Percentiles rank a stretch among this genome's conserved stretches.
Conservation (phyloP, 1,140 invertebrate species). For the Popillia japonica region DNA sequence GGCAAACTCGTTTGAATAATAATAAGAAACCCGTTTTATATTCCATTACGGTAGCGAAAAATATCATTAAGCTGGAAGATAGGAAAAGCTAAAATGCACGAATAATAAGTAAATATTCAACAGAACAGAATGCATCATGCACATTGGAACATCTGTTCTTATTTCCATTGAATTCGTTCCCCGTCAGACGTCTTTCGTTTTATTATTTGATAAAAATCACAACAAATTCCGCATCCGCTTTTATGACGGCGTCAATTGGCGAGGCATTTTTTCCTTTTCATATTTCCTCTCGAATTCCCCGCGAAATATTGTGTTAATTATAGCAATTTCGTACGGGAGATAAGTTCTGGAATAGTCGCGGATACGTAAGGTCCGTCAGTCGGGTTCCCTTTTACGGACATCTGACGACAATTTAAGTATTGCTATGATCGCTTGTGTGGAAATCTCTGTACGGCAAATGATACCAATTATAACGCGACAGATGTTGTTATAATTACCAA, state of each 20-base stretch:
- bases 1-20: conserved; percentile 6
- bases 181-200: background rate
- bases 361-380: background rate
- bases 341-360: background rate
- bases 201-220: conserved; percentile 7
- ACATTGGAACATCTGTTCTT: background rate
- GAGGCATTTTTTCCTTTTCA: background rate
- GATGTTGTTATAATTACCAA: conserved; percentile 12
- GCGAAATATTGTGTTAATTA: conserved; percentile 2
- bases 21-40: conserved; percentile 15
- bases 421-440: conserved; percentile 1
- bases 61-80: conserved; percentile 18
- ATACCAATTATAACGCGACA: conserved; percentile 18
- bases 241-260: background rate
- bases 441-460: conserved; percentile 18
- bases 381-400: conserved; percentile 5
- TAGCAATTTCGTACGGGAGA: background rate
- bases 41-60: background rate
- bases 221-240: background rate
- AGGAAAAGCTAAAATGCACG: background rate
- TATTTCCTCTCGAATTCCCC: background rate
- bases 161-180: conserved; percentile 9
- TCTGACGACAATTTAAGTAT: background rate
- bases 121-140: background rate
- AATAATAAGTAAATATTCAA: conserved; percentile 7